These are phyloP conservation scores for Acleris literana DNA, from an alignment of 2,888 invertebrate species.

Conservation along the genomic window DNA sequence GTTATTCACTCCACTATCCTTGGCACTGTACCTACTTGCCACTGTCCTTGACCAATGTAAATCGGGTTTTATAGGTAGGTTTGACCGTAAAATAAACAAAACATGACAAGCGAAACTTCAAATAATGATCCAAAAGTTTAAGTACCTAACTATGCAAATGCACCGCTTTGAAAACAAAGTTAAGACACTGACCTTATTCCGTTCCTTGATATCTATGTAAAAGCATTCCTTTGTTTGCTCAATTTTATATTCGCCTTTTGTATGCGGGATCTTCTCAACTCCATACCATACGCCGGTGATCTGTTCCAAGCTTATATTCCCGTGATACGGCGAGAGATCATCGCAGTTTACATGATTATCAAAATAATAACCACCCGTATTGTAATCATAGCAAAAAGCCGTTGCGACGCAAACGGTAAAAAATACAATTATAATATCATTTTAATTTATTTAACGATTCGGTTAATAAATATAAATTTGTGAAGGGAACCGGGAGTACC, in stretches of 20 bases:
- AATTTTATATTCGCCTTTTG: constrained; percentile 77
- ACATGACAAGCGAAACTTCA: too few species aligned
- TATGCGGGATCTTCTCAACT: constrained; percentile 86
- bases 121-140: not conserved
- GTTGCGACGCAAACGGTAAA: constrained; percentile 45
- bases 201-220: constrained; percentile 82
- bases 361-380: constrained; percentile 60
- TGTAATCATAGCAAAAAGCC: constrained; percentile 54
- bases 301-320: constrained; percentile 79
- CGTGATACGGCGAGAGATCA: constrained; percentile 78
- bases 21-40: too few species aligned
- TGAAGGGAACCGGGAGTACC: constrained; percentile 68
- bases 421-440: too few species aligned
- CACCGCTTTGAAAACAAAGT: constrained; percentile 4
- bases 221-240: constrained; percentile 84
- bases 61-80: too few species aligned
- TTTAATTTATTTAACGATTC: too few species aligned
- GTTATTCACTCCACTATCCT: too few species aligned
- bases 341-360: constrained; percentile 79
- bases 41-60: too few species aligned
- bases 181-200: constrained; percentile 60
- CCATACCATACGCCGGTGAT: constrained; percentile 88
- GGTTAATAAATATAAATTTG: too few species aligned
- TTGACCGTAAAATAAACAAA: too few species aligned
- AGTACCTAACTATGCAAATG: not conserved